Evolutionary conservation across 2,797 vertebrate species (phyloP).

Genomic region (Sarcophilus harrisii): DNA sequence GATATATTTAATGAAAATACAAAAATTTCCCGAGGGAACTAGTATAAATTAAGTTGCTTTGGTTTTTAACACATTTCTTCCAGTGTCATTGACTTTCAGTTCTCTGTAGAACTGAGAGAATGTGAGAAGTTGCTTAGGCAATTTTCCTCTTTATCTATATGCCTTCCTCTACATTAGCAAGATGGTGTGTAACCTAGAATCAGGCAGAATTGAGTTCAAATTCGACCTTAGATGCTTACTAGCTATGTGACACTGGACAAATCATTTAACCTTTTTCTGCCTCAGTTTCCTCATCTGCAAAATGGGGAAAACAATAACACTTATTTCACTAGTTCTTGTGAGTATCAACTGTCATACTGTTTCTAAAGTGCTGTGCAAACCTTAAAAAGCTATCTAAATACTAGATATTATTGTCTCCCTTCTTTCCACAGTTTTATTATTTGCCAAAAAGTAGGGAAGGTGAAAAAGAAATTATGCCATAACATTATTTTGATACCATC

Average conservation of each 20-base stretch:
- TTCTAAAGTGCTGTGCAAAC: background rate
- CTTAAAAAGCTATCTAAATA: background rate
- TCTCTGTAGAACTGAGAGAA: background rate
- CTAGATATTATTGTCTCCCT: background rate
- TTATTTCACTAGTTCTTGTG: background rate
- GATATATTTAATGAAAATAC: background rate
- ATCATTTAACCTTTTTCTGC: background rate
- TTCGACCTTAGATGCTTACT: background rate
- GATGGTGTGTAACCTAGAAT: background rate
- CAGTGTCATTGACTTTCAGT: background rate
- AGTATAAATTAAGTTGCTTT: background rate
- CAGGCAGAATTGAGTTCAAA: background rate
- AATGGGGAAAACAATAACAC: background rate
- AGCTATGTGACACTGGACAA: background rate
- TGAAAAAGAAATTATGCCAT: background rate
- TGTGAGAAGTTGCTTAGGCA: background rate
- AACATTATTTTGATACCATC: background rate
- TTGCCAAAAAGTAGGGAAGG: background rate
- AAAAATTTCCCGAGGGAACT: background rate
- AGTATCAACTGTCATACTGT: background rate
- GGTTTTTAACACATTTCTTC: background rate
- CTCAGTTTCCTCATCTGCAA: background rate
- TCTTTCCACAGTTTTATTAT: background rate
- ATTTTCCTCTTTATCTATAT: background rate
- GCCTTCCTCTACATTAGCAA: background rate